Percentiles rank a stretch among this genome's conserved stretches.
Conservation (phyloP, 2,113 vertebrate genomes). For the human (Homo sapiens) region GRCh38 chr6:47810001-47810500, state of each 20-base stretch:
- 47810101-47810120: not conserved
- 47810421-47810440: not conserved
- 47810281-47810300: not conserved
- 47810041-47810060: slow-evolving; percentile 17
- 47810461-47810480: not conserved
- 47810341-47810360: not conserved
- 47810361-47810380: not conserved
- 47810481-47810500: not conserved
- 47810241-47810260: not conserved
- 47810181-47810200: not conserved
- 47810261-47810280: not conserved
- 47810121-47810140: not conserved
- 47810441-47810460: not conserved
- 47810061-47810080: not conserved
- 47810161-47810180: not conserved
- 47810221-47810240: too few species aligned
- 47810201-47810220: not conserved
- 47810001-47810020: slow-evolving; percentile 47
- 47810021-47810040: not conserved
- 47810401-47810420: not conserved
- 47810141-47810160: not conserved
- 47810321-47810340: not conserved
- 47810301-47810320: not conserved
- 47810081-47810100: slow-evolving; percentile 37
- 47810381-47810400: not conserved